Evolutionary conservation across 2,113 vertebrate species (phyloP).

Genomic region (Strix aluco): DNA sequence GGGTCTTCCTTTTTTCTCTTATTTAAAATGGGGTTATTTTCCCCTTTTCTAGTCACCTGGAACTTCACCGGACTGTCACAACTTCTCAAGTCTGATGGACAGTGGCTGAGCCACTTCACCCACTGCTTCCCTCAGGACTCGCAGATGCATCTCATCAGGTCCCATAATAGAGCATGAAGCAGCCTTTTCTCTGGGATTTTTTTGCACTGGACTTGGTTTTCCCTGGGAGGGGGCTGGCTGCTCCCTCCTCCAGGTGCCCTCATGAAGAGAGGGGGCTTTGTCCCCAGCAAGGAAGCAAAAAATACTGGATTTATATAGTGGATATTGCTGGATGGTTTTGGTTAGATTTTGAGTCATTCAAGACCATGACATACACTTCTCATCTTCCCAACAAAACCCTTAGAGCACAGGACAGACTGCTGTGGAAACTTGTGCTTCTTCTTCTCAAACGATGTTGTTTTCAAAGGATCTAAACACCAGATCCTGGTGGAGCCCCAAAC

Average conservation of each 20-base stretch:
- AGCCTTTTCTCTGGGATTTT: background rate
- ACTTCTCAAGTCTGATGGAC: too few relatives aligned
- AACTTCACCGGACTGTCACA: too few relatives aligned
- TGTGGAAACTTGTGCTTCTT: rapidly evolving
- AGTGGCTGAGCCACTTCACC: too few relatives aligned
- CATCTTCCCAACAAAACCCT: background rate
- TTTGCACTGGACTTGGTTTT: background rate
- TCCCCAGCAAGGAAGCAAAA: background rate
- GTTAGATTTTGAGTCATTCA: background rate
- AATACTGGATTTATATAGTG: background rate
- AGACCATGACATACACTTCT: background rate
- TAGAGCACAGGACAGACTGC: background rate
- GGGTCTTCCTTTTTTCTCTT: too few relatives aligned
- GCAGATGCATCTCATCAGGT: too few relatives aligned
- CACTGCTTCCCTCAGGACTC: too few relatives aligned
- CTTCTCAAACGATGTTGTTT: rapidly evolving
- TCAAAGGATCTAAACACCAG: too few relatives aligned
- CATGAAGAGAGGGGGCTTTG: rapidly evolving
- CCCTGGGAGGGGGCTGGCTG: too few relatives aligned
- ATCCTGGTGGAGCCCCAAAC: background rate
- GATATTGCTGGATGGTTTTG: background rate
- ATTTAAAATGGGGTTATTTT: too few relatives aligned
- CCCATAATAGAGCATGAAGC: too few relatives aligned
- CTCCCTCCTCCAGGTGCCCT: background rate
- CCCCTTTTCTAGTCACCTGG: too few relatives aligned